Conservation (phyloP, 2,888 invertebrate genomes). For the Caenorhabditis drosophilae region DNA sequence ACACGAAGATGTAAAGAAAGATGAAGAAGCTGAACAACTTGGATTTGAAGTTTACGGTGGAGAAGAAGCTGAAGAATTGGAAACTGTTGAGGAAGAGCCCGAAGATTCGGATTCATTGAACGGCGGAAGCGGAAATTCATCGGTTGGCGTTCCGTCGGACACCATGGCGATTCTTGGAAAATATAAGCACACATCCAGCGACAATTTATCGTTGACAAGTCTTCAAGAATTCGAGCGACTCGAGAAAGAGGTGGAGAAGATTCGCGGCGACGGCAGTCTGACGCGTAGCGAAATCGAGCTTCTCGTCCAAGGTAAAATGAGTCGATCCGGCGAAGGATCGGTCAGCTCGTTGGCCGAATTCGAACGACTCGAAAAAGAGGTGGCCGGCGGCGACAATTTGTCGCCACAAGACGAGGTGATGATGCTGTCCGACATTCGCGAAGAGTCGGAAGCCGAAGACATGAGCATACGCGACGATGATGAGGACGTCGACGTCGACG, state of each 20-base stretch:
- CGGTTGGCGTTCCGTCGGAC: constrained; percentile 46
- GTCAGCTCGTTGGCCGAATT: constrained; percentile 64
- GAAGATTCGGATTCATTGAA: constrained; percentile 57
- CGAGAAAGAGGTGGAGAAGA: constrained; percentile 58
- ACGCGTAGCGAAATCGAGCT: constrained; percentile 61
- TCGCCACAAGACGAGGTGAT: constrained; percentile 61
- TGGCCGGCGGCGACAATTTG: constrained; percentile 47
- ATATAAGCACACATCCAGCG: constrained; percentile 53
- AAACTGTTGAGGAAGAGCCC: constrained; percentile 61
- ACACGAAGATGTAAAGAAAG: background rate
- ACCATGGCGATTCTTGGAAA: constrained; percentile 44
- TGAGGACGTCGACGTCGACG: constrained; percentile 58
- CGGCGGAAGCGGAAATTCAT: constrained; percentile 50
- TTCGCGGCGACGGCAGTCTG: constrained; percentile 54
- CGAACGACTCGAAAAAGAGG: constrained; percentile 64
- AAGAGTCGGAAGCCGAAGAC: constrained; percentile 67
- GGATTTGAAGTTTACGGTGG: constrained; percentile 44
- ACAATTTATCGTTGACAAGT: constrained; percentile 58
- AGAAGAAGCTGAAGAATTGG: constrained; percentile 41
- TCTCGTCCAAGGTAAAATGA: constrained; percentile 35
- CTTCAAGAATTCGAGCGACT: constrained; percentile 68
- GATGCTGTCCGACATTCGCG: constrained; percentile 67
- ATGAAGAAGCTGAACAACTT: constrained; percentile 27
- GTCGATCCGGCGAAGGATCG: constrained; percentile 55
- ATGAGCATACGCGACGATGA: constrained; percentile 68